A percentile compares a stretch with the other conserved stretches of the same genome.
Conservation (phyloP, 2,797 vertebrate species). For the Leptatherina wallacei region DNA sequence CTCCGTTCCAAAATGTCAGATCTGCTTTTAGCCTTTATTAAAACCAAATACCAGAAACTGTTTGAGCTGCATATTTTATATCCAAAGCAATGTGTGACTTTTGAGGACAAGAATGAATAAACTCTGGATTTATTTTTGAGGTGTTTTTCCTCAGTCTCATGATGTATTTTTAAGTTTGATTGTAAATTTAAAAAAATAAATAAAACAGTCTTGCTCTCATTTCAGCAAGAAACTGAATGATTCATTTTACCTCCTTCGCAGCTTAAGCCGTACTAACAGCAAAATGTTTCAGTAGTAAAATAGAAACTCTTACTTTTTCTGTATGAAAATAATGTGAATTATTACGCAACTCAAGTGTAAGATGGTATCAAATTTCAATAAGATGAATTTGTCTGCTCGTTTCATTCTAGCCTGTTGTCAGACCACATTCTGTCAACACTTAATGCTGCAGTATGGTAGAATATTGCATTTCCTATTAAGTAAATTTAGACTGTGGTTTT, state of each 20-base stretch:
- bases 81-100: neutral
- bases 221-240: neutral
- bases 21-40: neutral
- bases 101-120: neutral
- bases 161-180: neutral
- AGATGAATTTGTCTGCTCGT: neutral
- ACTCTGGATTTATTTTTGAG: neutral
- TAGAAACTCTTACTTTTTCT: neutral
- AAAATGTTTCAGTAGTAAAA: neutral
- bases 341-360: neutral
- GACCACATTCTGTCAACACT: neutral
- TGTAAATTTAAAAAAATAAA: neutral
- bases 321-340: neutral
- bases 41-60: neutral
- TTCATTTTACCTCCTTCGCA: neutral
- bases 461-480: neutral
- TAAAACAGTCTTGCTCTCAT: neutral
- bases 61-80: constrained; percentile 9
- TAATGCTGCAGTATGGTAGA: too few species aligned
- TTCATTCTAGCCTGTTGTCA: neutral
- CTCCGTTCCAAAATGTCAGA: constrained; percentile 12
- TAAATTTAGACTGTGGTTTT: neutral
- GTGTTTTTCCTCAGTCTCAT: neutral
- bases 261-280: accelerated
- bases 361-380: neutral